Conservation (phyloP, 92 coral and sea anemone genomes). For the Palythoa heliodiscus region DNA sequence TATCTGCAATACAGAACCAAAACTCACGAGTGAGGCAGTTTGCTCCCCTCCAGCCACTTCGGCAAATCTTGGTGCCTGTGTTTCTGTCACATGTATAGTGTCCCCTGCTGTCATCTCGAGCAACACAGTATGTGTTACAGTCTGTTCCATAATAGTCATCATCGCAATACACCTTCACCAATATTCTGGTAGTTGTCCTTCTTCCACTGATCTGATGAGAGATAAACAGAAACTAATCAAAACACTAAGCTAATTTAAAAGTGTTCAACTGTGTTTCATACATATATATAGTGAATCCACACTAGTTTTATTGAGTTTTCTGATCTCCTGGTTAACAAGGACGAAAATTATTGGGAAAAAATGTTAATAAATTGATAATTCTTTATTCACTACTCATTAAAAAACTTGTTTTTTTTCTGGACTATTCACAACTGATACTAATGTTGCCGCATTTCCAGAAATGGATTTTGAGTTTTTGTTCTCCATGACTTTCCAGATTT, state of each 20-base stretch:
- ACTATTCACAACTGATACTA: no score
- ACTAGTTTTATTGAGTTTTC: no score
- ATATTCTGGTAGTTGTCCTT: constrained; percentile 74
- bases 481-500: no score
- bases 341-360: no score
- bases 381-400: no score
- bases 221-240: background rate
- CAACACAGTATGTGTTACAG: constrained; percentile 78
- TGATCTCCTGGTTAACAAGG: no score
- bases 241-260: background rate
- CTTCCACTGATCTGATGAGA: constrained; percentile 63
- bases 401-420: no score
- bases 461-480: no score
- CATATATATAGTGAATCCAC: no score
- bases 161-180: constrained; percentile 78
- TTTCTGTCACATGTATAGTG: constrained; percentile 82
- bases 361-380: no score
- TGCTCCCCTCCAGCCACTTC: constrained; percentile 77
- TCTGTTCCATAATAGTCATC: constrained; percentile 79
- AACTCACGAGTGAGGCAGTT: constrained; percentile 80
- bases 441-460: no score
- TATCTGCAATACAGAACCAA: background rate
- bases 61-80: constrained; percentile 85
- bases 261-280: no score
- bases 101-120: constrained; percentile 75